phyloP scores from a whole-genome alignment of 2,888 invertebrate species.

The Diaperis boleti region DNA sequence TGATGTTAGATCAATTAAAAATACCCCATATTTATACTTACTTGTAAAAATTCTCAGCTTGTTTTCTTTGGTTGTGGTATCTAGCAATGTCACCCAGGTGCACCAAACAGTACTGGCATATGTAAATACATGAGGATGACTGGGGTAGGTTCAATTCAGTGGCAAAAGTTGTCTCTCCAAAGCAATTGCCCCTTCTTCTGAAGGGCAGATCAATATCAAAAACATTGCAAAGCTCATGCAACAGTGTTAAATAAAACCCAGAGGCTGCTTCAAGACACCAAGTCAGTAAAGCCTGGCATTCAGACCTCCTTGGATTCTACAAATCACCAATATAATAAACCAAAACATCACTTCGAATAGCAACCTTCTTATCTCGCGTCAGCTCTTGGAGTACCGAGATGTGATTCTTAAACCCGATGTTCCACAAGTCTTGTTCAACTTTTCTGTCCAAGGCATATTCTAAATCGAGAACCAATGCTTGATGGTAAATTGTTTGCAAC shows the following conservation, averaged over 20 bases:
- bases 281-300: slow-evolving; percentile 82
- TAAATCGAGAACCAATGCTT: slow-evolving; percentile 82
- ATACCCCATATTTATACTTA: slow-evolving; percentile 58
- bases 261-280: slow-evolving; percentile 87
- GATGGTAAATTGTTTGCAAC: slow-evolving; percentile 73
- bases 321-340: slow-evolving; percentile 25
- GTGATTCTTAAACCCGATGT: slow-evolving; percentile 88
- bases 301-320: slow-evolving; percentile 79
- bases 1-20: too few species aligned
- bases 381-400: slow-evolving; percentile 83
- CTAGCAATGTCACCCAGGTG: slow-evolving; percentile 90
- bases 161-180: slow-evolving; percentile 58
- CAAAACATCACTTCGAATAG: too few species aligned
- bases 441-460: slow-evolving; percentile 91
- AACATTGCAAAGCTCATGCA: slow-evolving; percentile 85
- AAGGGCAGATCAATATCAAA: slow-evolving; percentile 87
- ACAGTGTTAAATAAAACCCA: slow-evolving; percentile 84
- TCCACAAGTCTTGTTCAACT: slow-evolving; percentile 92
- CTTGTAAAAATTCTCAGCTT: slow-evolving; percentile 88
- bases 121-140: slow-evolving; percentile 82
- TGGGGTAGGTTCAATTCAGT: slow-evolving; percentile 67
- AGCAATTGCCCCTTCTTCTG: slow-evolving; percentile 66
- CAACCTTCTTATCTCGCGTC: slow-evolving; percentile 85
- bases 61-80: slow-evolving; percentile 83
- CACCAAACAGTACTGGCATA: slow-evolving; percentile 89